phyloP scores from a whole-genome alignment of 1,140 invertebrate species.

The Muscidifurax raptorellus region DNA sequence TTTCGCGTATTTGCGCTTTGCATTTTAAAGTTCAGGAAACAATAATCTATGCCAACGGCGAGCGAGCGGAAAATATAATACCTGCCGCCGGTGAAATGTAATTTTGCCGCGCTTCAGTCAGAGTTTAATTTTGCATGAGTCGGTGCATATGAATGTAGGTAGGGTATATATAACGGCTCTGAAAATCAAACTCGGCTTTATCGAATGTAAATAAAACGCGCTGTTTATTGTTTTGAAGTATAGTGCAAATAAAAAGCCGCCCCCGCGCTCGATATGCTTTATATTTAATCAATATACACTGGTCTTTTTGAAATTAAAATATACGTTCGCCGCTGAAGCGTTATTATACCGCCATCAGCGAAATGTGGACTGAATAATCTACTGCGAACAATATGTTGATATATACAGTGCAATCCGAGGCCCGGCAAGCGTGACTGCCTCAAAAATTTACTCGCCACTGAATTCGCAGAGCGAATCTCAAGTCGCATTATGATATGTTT shows the following conservation, averaged over 20 bases:
- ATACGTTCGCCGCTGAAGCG: too few species aligned
- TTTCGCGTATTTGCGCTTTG: neutral
- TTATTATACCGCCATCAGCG: neutral
- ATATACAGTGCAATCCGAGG: too few species aligned
- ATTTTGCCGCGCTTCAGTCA: neutral
- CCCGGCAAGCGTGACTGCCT: too few species aligned
- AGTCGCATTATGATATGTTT: conserved; percentile 3
- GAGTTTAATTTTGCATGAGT: neutral
- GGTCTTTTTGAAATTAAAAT: neutral
- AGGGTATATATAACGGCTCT: neutral
- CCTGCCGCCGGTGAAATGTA: neutral
- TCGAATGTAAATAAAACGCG: neutral
- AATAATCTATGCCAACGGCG: neutral
- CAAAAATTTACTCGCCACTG: too few species aligned
- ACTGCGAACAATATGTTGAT: too few species aligned
- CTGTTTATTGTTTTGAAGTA: neutral
- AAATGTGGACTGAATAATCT: neutral
- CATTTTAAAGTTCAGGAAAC: conserved; percentile 11
- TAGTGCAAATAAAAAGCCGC: neutral
- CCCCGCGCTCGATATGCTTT: neutral
- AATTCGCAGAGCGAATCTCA: neutral
- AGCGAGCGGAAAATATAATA: neutral
- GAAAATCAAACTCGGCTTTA: neutral
- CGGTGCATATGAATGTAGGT: neutral
- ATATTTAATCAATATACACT: neutral